phyloP scores from a whole-genome alignment of 2,888 invertebrate genomes.

The Blastobasis adustella region DNA sequence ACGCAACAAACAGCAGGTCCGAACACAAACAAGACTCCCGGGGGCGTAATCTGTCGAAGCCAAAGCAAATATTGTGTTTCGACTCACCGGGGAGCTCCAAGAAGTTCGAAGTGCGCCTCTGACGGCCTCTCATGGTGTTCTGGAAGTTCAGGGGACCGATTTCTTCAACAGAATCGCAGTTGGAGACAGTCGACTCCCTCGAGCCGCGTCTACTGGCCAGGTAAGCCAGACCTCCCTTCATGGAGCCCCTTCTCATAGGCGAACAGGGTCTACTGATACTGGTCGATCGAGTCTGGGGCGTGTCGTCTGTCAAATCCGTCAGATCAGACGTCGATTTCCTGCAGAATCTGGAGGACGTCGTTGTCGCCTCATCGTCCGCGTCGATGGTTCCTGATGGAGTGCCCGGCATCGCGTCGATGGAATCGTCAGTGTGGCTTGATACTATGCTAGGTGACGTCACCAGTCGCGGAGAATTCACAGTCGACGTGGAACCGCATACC shows the following conservation, averaged over 20 bases:
- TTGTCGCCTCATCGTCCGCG: slow-evolving; percentile 63
- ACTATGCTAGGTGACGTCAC: slow-evolving; percentile 65
- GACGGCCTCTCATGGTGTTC: slow-evolving; percentile 83
- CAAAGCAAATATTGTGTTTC: neutral
- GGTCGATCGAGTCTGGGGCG: slow-evolving; percentile 76
- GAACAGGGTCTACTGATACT: slow-evolving; percentile 78
- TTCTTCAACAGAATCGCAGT: slow-evolving; percentile 79
- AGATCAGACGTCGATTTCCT: slow-evolving; percentile 87
- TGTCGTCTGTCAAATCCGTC: slow-evolving; percentile 75
- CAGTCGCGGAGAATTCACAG: slow-evolving; percentile 58
- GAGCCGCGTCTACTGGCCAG: slow-evolving; percentile 91
- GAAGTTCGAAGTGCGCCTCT: slow-evolving; percentile 89
- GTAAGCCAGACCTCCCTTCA: slow-evolving; percentile 83
- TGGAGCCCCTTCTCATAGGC: slow-evolving; percentile 80
- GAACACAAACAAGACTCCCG: no score
- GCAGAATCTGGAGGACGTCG: slow-evolving; percentile 68
- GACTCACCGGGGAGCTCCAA: slow-evolving; percentile 86
- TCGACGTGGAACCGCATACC: slow-evolving; percentile 60
- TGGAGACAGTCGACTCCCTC: slow-evolving; percentile 84
- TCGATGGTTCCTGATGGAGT: slow-evolving; percentile 58
- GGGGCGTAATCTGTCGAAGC: no score
- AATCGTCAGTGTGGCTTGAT: slow-evolving; percentile 66
- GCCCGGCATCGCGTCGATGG: slow-evolving; percentile 54
- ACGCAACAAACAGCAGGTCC: no score
- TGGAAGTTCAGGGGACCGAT: slow-evolving; percentile 88